phyloP scores from a whole-genome alignment of 1,140 invertebrate species.

The Andricus grossulariae region DNA sequence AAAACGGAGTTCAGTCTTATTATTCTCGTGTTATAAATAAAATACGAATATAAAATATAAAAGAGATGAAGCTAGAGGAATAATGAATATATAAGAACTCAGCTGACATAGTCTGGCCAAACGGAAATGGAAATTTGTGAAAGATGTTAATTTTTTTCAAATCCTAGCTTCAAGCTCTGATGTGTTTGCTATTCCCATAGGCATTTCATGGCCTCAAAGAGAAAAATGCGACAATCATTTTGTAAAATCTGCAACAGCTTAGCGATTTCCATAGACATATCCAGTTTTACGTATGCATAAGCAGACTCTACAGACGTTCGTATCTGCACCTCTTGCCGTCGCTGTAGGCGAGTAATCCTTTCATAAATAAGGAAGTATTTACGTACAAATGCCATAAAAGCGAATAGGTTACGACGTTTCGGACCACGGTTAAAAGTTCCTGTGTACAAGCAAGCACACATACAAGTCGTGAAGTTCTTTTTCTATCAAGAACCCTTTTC shows the following conservation, averaged over 20 bases:
- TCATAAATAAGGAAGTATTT: constrained; percentile 31
- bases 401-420: constrained; percentile 29
- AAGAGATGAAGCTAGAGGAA: no score
- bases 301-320: background rate
- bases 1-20: no score
- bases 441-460: background rate
- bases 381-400: constrained; percentile 30
- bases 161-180: no score
- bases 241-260: constrained; percentile 16
- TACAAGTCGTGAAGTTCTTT: background rate
- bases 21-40: no score
- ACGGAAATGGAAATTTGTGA: no score
- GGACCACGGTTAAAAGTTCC: constrained; percentile 19
- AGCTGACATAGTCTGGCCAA: no score
- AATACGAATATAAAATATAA: no score
- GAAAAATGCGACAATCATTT: constrained; percentile 24
- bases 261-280: constrained; percentile 27
- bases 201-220: background rate
- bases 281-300: constrained; percentile 24
- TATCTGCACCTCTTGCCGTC: constrained; percentile 7
- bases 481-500: background rate
- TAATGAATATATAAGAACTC: no score
- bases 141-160: no score
- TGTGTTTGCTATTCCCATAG: background rate
- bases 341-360: constrained; percentile 31